Evolutionary conservation across 1,140 invertebrate genomes (phyloP), one percentile per base, ranked within the genome.

Genomic region (Nebria ingens): DNA sequence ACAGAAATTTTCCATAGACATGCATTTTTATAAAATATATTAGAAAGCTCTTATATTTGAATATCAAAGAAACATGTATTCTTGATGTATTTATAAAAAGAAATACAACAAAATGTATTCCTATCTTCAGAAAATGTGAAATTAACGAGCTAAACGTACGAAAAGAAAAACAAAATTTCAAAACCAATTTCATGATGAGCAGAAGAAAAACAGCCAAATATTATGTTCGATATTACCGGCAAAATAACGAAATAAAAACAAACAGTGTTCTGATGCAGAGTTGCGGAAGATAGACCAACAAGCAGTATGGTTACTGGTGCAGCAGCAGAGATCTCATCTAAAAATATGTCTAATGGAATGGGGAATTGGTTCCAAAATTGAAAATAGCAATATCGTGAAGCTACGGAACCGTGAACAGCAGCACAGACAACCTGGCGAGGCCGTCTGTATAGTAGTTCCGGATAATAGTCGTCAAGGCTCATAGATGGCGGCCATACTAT

Each of bases 211-310:
- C n/a, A n/a, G n/a, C n/a, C n/a, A n/a, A n/a, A 51, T 51, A 45
- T 22, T 13, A 42, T 22, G 11, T 54, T 56, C 42, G 25, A 56
- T 22, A 56, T 50, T 38, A 54, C 29, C 20, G 3, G 4, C n/a
- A n/a, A 21, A 54, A 54, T n/a, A 54, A 54, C 52, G 22, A 53
- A 53, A 53, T 34, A 53, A 53, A 53, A 29, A 53, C 23, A 23
- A 34, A 53, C 40, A n/a, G n/a, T 45, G 40, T 45, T 45, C 17
- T 17, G 40, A 45, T 45, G 40, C 40, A n/a, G n/a, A n/a, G n/a
- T n/a, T n/a, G n/a, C n/a, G n/a, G n/a, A n/a, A n/a, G n/a, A n/a
- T n/a, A n/a, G n/a, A n/a, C n/a, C n/a, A n/a, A n/a, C n/a, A 17
- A 34, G 40, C 6, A 17, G 17, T 9, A 45, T 45, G 17, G 40